Conservation (phyloP, 2,888 invertebrate genomes). For the Cheilosia variabilis region DNA sequence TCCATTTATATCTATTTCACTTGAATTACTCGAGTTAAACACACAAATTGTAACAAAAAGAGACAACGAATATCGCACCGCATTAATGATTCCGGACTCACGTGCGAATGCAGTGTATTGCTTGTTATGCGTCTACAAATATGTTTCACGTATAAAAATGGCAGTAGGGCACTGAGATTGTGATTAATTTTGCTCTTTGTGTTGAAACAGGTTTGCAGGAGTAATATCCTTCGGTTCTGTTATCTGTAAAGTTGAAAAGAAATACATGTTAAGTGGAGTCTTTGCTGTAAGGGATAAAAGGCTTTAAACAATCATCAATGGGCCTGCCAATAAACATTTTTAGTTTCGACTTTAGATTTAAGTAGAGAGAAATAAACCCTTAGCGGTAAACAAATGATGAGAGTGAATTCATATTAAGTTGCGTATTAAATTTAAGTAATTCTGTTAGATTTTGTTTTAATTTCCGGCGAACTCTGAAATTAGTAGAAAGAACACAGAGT, state of each 20-base stretch:
- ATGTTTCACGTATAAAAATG: conserved; percentile 31
- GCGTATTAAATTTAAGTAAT: no score
- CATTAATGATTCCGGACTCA: conserved; percentile 1
- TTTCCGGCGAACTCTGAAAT: no score
- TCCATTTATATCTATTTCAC: background rate
- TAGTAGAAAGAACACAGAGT: no score
- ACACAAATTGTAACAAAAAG: conserved; percentile 11
- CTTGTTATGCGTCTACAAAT: conserved; percentile 11
- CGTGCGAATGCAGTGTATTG: conserved; percentile 8
- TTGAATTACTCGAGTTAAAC: conserved; percentile 2
- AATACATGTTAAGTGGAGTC: background rate
- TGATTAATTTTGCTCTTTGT: background rate
- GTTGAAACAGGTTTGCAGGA: background rate
- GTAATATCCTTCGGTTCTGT: background rate
- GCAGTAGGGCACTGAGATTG: conserved; percentile 45
- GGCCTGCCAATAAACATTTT: no score
- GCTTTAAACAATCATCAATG: no score
- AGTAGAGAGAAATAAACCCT: no score
- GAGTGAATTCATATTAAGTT: no score
- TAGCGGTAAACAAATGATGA: no score
- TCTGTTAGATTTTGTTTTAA: no score
- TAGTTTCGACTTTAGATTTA: no score
- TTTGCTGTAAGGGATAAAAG: conserved; percentile 78
- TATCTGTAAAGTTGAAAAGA: conserved; percentile 10
- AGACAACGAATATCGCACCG: conserved; percentile 7